Base-by-base conservation (phyloP, 1,140 invertebrate species). In the Stegodyphus dumicola region DNA sequence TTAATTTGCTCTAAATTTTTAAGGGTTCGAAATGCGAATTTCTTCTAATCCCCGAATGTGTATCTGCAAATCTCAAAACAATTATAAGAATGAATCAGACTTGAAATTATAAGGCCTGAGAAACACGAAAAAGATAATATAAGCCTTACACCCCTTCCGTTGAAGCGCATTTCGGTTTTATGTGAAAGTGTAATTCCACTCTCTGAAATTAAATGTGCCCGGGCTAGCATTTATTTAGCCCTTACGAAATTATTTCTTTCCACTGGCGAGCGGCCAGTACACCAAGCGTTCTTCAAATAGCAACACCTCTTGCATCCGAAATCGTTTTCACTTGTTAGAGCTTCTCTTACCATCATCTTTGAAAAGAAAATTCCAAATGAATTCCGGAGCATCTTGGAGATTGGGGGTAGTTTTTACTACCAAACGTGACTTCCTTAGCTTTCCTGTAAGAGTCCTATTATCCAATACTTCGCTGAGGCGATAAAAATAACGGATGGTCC, bases 321-420 rank as follows among this genome's bases (percentile, higher is more conserved):
- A 78, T 78, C 64, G 77, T 78, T 77, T 78, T 78, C 77, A 78
- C 77, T 78, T 78, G 77, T 78, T 78, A 78, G 77, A 78, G 77
- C 52, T 77, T 60, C 33, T 49, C 33, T n/a, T 60, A 17, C 15
- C 64, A 17, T 53, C 77, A 49, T 51, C 60, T 60, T 69, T 78
- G 77, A 78, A 78, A 78, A 78, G 77, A 65, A 78, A 78, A 78
- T 78, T 78, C 77, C 77, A 78, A 78, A 78, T 78, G 77, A 78
- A 78, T 78, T 78, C 77, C 77, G 77, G 17, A 78, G 65, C 77
- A 78, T 78, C 65, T 53, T 78, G 77, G 76, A 78, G 77, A 78
- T 78, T 78, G 77, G 69, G 65, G 66, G 65, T 67, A 78, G 77
- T 78, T 78, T 78, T 78, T 78, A 78, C 64, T 69, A 65, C 65